Evolutionary conservation across 2,797 vertebrate species (phyloP).

Genomic region (Glyptemys insculpta): DNA sequence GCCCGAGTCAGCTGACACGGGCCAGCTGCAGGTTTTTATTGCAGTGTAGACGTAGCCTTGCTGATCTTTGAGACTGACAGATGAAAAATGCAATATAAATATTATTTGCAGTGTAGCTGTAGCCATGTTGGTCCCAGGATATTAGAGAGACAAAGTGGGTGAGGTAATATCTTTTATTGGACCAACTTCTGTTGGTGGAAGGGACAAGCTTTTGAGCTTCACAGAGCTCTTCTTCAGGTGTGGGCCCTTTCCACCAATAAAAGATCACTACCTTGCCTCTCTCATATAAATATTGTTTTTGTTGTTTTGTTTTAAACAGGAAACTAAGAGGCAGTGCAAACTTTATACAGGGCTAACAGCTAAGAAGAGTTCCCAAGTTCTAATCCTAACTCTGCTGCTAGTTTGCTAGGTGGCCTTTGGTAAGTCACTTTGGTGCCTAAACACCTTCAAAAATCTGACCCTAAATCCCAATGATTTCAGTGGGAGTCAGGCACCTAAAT

Average conservation of each 20-base stretch:
- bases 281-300: background rate
- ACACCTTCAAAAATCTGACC: background rate
- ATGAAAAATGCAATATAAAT: background rate
- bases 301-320: background rate
- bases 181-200: too few species aligned
- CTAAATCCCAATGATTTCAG: background rate
- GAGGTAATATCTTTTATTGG: background rate
- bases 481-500: background rate
- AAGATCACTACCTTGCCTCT: background rate
- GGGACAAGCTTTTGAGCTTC: background rate
- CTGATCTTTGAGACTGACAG: too few species aligned
- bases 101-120: background rate
- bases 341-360: background rate
- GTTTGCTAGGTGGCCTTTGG: background rate
- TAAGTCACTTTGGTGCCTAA: background rate
- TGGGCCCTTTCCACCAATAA: background rate
- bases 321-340: background rate
- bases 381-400: background rate
- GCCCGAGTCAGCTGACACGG: too few species aligned
- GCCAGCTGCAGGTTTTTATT: background rate
- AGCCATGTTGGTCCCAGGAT: background rate
- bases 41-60: background rate
- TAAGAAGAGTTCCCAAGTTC: background rate
- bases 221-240: background rate
- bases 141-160: background rate